phyloP scores from a whole-genome alignment of 2,113 vertebrate species.

The Elanus axillaris region DNA sequence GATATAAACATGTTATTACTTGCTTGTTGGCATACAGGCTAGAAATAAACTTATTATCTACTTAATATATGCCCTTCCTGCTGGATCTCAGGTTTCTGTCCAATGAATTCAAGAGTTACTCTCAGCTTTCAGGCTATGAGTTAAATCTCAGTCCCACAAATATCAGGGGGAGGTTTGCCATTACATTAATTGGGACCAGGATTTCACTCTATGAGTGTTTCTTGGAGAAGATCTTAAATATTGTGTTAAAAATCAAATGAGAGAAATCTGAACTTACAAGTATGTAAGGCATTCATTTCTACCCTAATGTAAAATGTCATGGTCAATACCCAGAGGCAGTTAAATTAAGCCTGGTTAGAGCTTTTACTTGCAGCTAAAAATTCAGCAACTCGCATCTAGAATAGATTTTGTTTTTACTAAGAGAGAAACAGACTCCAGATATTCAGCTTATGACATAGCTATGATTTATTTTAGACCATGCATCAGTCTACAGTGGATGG shows the following conservation, averaged over 20 bases:
- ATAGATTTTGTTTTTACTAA: neutral
- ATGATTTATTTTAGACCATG: neutral
- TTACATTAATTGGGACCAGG: neutral
- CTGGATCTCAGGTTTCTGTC: neutral
- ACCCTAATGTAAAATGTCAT: neutral
- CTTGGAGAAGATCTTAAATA: neutral
- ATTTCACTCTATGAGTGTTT: neutral
- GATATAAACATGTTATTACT: neutral
- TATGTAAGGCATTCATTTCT: neutral
- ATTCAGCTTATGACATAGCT: neutral
- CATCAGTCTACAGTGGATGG: neutral
- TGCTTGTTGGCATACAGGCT: neutral
- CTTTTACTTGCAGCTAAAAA: conserved; percentile 10
- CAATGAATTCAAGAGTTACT: neutral
- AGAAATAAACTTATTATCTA: conserved; percentile 15
- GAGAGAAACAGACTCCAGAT: neutral
- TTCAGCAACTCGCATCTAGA: neutral
- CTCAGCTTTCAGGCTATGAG: neutral
- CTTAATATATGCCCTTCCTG: neutral
- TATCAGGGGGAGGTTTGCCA: neutral
- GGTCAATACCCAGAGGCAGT: neutral
- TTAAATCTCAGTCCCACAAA: neutral
- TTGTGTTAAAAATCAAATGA: neutral
- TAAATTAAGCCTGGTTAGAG: neutral
- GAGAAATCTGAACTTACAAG: neutral